phyloP scores from a whole-genome alignment of 1,140 invertebrate species.

The Zaprionus capensis region DNA sequence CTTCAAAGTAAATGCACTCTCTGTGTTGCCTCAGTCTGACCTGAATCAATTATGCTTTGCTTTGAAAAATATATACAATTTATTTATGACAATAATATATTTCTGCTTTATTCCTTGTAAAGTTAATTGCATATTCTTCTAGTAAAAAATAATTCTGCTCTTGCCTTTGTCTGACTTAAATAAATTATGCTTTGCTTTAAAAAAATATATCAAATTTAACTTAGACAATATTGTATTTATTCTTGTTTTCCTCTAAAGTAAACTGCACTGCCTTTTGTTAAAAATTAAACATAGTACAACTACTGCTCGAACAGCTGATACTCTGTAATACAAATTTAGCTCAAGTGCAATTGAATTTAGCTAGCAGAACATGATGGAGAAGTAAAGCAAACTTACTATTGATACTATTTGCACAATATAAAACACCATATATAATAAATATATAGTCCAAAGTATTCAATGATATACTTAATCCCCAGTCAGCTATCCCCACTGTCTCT shows the following conservation, averaged over 20 bases:
- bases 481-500: background rate
- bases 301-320: background rate
- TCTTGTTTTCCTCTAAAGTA: background rate
- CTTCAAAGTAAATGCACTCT: background rate
- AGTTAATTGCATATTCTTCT: background rate
- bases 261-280: background rate
- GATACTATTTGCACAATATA: background rate
- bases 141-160: no score
- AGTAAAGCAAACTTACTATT: background rate
- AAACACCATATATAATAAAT: background rate
- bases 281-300: background rate
- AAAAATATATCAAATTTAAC: background rate
- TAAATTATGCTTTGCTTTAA: background rate
- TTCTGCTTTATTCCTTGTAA: background rate
- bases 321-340: background rate
- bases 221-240: background rate
- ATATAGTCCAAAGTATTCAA: no score
- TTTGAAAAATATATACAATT: background rate
- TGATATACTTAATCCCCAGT: background rate
- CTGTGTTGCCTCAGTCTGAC: no score
- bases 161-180: no score
- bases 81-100: background rate
- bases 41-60: fast-evolving
- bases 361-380: background rate
- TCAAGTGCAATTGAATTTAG: background rate